Base-by-base conservation (phyloP, 2,888 invertebrate species). In the Rhamphomyia laevipes region DNA sequence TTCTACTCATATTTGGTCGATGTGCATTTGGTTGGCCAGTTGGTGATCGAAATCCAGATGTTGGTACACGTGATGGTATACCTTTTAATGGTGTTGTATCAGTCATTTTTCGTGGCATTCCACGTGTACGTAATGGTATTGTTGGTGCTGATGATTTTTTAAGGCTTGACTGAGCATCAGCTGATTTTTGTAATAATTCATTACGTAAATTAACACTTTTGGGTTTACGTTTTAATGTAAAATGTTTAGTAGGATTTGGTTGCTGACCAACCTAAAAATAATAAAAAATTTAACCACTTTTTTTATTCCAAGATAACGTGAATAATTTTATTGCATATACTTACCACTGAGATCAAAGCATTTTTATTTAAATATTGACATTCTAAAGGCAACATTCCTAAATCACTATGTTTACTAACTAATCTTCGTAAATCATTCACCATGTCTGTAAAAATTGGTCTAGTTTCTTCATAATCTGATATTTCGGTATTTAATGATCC, bases 21-120 rank as follows among this genome's bases (percentile, higher is more conserved):
- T 64, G 65, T 23, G 64, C 63, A 53, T 63, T 65, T 18, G 60
- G 73, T 61, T 51, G 64, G 55, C 64, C 74, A 56, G 70, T 72
- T 46, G 65, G 71, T 18, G 70, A 67, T 16, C 81, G 73, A 62
- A 81, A 81, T 44, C 83, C 83, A 21, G 78, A 78, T 2, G 79
- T 74, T 16, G 84, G 81, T 48, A 82, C 79, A 61, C 89, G 79
- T 43, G 88, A 89, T 2, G 94, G 93, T 55, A 95, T 84, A 1
- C 94, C 94, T 64, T 91, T 92, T 33, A 94, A 71, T 0, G 95
- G 94, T 2, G 94, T 92, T 37, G 91, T 89, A 64, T 95, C 94
- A 60, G 94, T 94, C 91, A 95, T 92, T 76, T 94, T 94, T 60
- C 94, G 80, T 1, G 93, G 93, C 86, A 92, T 89, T 57, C 86